Evolutionary conservation across 2,888 invertebrate genomes (phyloP), one percentile per base, ranked within the genome.

Genomic region (Drosophila quasianomalipes): DNA sequence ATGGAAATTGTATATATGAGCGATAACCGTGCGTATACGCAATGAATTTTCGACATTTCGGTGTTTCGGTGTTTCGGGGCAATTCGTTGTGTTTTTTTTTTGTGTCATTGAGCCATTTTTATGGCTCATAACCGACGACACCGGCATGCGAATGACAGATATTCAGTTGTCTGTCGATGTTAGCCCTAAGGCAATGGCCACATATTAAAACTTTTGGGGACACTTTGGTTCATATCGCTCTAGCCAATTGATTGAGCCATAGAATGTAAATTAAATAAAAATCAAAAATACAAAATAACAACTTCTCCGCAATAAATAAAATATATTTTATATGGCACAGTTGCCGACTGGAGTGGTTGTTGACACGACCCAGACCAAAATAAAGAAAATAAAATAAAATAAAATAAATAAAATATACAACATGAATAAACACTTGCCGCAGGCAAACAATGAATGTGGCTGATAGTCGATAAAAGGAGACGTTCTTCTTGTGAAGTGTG

Each of bases 21-120:
- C 87, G 83, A 88, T 83, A 89, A 75, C 76, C 74, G 87, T 89
- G 79, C 63, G 63, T 72, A 63, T 70, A 65, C 72, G 76, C 73
- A 79, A 79, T 73, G 73, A 76, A 61, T 68, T 60, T 61, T 63
- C 58, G 41, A 70, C 79, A 57, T 66, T 57, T 59, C 37, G 39
- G 35, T 31, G 49, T 65, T 63, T 52, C 39, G 19, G 52, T 31
- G 44, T 65, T 63, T 52, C 44, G 19, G 54, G 10, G 37, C 59
- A 61, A 64, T 64, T 47, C 57, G 47, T 30, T 37, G 60, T 54
- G 70, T 66, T 63, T 60, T 54, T 66, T 66, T 63, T 60, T 54
- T 66, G 54, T 65, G 49, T 54, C 33, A 35, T 35, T 35, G 33
- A 35, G 53, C 55, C 70, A 71, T 59, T 86, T 85, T 85, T 85